phyloP scores from a whole-genome alignment of 92 coral and sea anemone genomes.

The Chrysogorgia sp. region DNA sequence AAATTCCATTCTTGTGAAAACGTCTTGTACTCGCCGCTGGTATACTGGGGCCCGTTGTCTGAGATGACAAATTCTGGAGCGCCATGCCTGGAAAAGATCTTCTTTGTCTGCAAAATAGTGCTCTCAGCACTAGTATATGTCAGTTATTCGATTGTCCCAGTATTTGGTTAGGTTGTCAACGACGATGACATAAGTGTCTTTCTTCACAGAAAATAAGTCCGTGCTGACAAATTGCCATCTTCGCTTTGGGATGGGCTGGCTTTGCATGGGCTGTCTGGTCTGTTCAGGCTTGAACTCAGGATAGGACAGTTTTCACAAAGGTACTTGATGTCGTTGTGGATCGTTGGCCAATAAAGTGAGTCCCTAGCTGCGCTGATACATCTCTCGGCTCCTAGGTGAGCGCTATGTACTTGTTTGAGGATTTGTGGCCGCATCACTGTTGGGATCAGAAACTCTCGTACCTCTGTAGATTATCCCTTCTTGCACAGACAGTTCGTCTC shows the following conservation, averaged over 20 bases:
- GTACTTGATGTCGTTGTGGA: slow-evolving; percentile 33
- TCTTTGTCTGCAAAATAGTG: slow-evolving; percentile 21
- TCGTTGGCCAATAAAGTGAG: slow-evolving; percentile 27
- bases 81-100: slow-evolving; percentile 13
- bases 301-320: slow-evolving; percentile 35
- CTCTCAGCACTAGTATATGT: slow-evolving; percentile 13
- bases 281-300: slow-evolving; percentile 29
- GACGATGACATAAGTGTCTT: slow-evolving; percentile 35
- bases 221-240: slow-evolving; percentile 36
- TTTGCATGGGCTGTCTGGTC: slow-evolving; percentile 28
- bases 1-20: not conserved
- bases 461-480: slow-evolving; percentile 43
- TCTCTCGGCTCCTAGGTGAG: slow-evolving; percentile 36
- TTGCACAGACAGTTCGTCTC: slow-evolving; percentile 43
- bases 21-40: not conserved
- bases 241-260: slow-evolving; percentile 36
- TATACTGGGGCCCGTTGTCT: not conserved
- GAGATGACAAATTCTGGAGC: not conserved
- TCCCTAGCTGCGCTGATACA: slow-evolving; percentile 29
- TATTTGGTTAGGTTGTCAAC: slow-evolving; percentile 37
- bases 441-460: slow-evolving; percentile 36
- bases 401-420: slow-evolving; percentile 22
- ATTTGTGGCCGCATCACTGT: slow-evolving; percentile 26
- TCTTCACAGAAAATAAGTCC: not conserved
- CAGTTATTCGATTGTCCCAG: slow-evolving; percentile 25